Evolutionary conservation across 2,888 invertebrate genomes (phyloP), one percentile per base, ranked within the genome.

Genomic region (Hydraecia micacea): DNA sequence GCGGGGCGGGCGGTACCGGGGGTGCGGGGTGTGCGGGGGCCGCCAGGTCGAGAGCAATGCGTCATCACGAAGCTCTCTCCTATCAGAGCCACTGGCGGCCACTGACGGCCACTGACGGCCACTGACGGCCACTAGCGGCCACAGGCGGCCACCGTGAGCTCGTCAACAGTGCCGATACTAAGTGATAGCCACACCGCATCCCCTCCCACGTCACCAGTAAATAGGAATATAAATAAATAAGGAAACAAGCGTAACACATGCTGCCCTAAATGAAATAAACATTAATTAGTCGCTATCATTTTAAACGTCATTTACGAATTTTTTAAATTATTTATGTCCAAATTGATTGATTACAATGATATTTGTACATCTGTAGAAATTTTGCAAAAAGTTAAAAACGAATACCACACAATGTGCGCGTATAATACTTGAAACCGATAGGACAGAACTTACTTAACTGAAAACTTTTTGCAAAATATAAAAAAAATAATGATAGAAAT

Each of bases 211-310:
- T 93, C 91, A 91, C 93, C 93, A 90, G 90, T 93, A 91, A 93
- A 91, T 87, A 92, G 93, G 93, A 93, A 87, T 91, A 86, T 91
- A 94, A 94, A 94, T 91, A 93, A 93, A 94, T 92, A 92, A 91
- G 90, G 93, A 94, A 94, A 93, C 86, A 96, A 96, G 96, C 96
- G 89, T 77, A 87, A 91, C 80, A 90, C 96, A 96, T 96, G 96
- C 96, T 92, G 95, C 94, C 92, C 92, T 91, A 92, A 94, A 93
- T 91, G 42, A 93, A 93, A 92, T 88, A 85, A 89, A 89, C 86
- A 85, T 85, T 81, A 84, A 75, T 84, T 83, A 78, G 77, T 89
- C 77, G 72, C 73, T 78, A 67, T 78, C 52, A 69, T 32, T 81
- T 80, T 68, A 73, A 79, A 75, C 79, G 42, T 67, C 32, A 62